These are phyloP conservation scores for Melanargia galathea DNA, from an alignment of 2,888 invertebrate species.

Conservation along the genomic window DNA sequence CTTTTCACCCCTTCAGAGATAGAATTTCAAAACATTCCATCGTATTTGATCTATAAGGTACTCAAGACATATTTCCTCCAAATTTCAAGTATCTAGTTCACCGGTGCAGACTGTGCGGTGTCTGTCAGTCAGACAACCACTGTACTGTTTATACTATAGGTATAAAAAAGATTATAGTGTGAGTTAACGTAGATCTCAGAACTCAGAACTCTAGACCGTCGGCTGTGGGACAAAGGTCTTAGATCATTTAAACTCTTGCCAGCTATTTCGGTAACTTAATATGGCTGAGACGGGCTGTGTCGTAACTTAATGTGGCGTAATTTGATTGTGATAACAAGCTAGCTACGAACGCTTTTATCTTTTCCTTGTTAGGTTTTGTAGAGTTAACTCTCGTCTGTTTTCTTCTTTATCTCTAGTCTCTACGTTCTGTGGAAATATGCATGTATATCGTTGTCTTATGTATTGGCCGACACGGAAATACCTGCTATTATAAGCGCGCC, in stretches of 20 bases:
- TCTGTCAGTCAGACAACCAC: no score
- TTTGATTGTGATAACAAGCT: constrained; percentile 63
- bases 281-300: constrained; percentile 59
- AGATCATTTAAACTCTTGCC: constrained; percentile 63
- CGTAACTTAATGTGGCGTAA: constrained; percentile 66
- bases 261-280: constrained; percentile 69
- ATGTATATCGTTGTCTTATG: no score
- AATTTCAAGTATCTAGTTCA: no score
- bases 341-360: constrained; percentile 47
- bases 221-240: not conserved
- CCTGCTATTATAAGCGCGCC: no score
- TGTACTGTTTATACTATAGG: not conserved
- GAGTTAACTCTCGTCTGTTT: constrained; percentile 37
- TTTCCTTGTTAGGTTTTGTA: constrained; percentile 48
- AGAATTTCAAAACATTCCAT: no score
- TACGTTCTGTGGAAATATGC: not conserved
- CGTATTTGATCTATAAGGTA: no score
- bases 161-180: not conserved
- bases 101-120: no score
- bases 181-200: not conserved
- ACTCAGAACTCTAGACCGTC: not conserved
- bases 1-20: no score
- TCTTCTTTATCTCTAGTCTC: not conserved
- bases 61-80: no score
- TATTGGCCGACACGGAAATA: no score